Evolutionary conservation across 2,113 vertebrate genomes (phyloP).

Genomic region (Mesitornis unicolor): DNA sequence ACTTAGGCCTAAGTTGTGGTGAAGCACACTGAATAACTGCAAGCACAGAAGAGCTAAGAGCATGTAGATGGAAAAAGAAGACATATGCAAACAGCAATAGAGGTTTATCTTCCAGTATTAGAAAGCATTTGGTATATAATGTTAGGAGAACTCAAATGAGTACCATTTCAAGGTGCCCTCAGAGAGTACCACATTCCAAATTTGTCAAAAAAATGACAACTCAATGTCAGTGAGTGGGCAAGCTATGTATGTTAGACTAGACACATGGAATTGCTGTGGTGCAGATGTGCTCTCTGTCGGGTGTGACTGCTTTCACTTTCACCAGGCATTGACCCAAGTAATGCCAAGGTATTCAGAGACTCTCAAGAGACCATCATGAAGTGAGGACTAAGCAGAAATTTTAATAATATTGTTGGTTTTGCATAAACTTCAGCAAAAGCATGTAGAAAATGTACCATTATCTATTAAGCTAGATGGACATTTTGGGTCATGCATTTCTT

Average conservation of each 20-base stretch:
- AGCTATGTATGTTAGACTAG: not conserved
- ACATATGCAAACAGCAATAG: not conserved
- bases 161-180: not conserved
- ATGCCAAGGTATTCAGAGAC: not conserved
- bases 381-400: not conserved
- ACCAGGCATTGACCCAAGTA: not conserved
- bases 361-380: not conserved
- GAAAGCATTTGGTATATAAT: not conserved
- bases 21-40: not conserved
- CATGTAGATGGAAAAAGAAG: not conserved
- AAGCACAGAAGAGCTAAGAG: not conserved
- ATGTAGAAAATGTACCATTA: not conserved
- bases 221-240: not conserved
- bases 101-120: not conserved
- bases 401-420: not conserved
- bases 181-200: not conserved
- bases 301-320: fast-evolving
- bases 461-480: not conserved
- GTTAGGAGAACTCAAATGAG: not conserved
- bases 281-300: not conserved
- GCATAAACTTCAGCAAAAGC: not conserved
- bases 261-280: not conserved
- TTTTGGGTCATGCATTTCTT: not conserved
- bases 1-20: not conserved
- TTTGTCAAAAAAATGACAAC: not conserved